These are phyloP conservation scores for Scomber colias DNA, from an alignment of 2,113 vertebrate genomes.

Conservation along the genomic window DNA sequence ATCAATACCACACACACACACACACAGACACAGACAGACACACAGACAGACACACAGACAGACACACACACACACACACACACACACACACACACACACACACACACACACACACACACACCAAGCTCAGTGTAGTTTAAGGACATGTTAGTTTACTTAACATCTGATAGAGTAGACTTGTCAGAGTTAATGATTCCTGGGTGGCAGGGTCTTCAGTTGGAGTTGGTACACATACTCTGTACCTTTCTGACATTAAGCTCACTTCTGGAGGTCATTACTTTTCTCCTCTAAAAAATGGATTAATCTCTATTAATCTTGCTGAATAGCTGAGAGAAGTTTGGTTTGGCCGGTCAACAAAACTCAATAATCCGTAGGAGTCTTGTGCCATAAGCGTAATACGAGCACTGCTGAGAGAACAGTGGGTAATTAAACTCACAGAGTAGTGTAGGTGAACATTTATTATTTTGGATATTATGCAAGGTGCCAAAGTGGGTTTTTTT, in stretches of 20 bases:
- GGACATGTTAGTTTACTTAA: slow-evolving; percentile 9
- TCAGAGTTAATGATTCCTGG: slow-evolving; percentile 63
- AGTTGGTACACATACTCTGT: slow-evolving; percentile 25
- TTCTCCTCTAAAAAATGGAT: not conserved
- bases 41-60: too few relatives aligned
- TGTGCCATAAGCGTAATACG: not conserved
- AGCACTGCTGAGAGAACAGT: slow-evolving; percentile 17
- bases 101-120: not conserved
- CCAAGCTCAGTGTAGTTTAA: not conserved
- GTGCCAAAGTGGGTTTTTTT: not conserved
- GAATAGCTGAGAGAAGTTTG: slow-evolving; percentile 3
- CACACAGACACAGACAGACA: not conserved
- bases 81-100: slow-evolving; percentile 21
- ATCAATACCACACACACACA: slow-evolving; percentile 26
- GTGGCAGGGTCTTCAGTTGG: slow-evolving; percentile 41
- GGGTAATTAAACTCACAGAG: slow-evolving; percentile 27
- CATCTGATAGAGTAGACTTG: slow-evolving; percentile 22
- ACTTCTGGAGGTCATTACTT: slow-evolving; percentile 20
- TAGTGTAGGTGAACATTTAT: not conserved
- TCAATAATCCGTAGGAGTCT: not conserved
- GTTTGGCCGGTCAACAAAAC: slow-evolving; percentile 19
- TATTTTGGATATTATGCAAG: not conserved
- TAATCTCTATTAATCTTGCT: slow-evolving; percentile 26
- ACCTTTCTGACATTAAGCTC: slow-evolving; percentile 34
- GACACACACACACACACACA: not conserved